Base-by-base conservation (phyloP, 2,888 invertebrate genomes). In the Hylaea fasciaria region DNA sequence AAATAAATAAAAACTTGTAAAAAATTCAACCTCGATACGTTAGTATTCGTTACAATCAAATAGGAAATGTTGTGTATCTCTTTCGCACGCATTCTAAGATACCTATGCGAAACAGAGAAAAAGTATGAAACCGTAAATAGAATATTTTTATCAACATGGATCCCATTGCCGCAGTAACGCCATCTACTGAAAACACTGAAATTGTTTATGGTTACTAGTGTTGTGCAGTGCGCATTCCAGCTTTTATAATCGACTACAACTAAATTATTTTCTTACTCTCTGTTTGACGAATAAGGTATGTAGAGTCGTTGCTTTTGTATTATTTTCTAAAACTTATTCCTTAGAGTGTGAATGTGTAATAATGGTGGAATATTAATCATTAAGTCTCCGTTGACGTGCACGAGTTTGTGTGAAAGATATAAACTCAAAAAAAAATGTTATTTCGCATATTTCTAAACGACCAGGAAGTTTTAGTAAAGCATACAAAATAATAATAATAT, bases 11-110 rank as follows among this genome's bases (percentile, higher is more conserved):
- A 86, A 82, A 78, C 76, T 78, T 78, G 81, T 74, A 68, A 77
- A 80, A 83, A 71, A 52, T 65, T 79, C 83, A 83, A 85, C 83
- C 88, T 88, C 89, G 83, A 86, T 87, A 87, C 91, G 92, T 91
- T 91, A 91, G 74, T 86, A 85, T 86, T 85, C 91, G 92, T 92
- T 92, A 91, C 79, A 89, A 83, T 89, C 87, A 90, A 92, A 91
- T 79, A 78, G 69, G 75, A 73, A 22, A 73, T 66, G 69, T 81
- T 49, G 41, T 55, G 70, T 72, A 5, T 86, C 77, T 79, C 81
- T 74, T 60, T 80, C 76, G 61, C 17, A 32, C 68, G n/a, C n/a
- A 45, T 1, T 1, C 0, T 8, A 51, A 64, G 64, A 29, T 1
- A 0, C 1, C 0, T 5, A 48, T 14, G 80, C 51, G 28, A 64